A percentile compares a stretch with the other conserved stretches of the same genome.
Conservation (phyloP, 2,888 invertebrate species). For the Tridacna crocea region DNA sequence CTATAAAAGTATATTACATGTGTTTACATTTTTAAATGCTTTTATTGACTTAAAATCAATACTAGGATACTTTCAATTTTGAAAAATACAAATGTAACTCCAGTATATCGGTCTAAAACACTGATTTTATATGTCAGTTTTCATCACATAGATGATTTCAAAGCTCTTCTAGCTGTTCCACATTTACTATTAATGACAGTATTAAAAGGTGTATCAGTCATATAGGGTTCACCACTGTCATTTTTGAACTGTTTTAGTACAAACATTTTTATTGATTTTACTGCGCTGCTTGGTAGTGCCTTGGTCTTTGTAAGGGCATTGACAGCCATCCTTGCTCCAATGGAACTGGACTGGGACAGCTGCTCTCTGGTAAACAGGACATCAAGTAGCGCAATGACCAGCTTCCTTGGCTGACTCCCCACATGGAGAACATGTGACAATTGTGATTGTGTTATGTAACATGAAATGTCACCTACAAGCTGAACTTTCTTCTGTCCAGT, state of each 20-base stretch:
- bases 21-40: no score
- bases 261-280: conserved; percentile 3
- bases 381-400: neutral
- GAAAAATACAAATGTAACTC: no score
- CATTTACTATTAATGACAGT: conserved; percentile 5
- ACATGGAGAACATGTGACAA: conserved; percentile 18
- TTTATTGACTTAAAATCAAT: no score
- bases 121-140: neutral
- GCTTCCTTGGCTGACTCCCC: conserved; percentile 17
- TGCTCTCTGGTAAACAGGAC: conserved; percentile 1
- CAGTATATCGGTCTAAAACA: no score
- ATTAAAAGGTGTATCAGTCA: neutral
- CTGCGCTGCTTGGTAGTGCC: neutral
- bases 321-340: neutral
- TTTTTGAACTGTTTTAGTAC: conserved; percentile 7
- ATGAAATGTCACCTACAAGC: conserved; percentile 3
- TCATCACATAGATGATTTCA: neutral
- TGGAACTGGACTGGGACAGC: neutral
- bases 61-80: no score
- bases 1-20: no score
- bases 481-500: conserved; percentile 22
- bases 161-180: conserved; percentile 13
- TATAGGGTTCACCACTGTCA: conserved; percentile 5
- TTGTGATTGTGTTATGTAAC: conserved; percentile 20
- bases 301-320: neutral